These are phyloP conservation scores for Miniopterus natalensis DNA, from an alignment of 2,113 vertebrate genomes.

Conservation along the genomic window DNA sequence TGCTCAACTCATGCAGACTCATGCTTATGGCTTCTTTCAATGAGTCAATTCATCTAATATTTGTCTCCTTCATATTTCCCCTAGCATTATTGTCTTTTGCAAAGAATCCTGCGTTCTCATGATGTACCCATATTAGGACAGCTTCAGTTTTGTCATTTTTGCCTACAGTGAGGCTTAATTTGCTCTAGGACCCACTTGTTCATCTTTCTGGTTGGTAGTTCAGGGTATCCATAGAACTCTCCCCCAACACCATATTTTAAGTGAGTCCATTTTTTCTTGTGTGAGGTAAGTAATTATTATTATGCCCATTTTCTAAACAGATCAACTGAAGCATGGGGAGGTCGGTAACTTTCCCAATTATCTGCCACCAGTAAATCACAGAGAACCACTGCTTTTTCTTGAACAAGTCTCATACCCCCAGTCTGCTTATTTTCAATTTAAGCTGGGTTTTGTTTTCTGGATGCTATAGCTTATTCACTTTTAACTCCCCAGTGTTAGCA, in stretches of 20 bases:
- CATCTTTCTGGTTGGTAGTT: not conserved
- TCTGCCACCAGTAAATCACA: not conserved
- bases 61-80: not conserved
- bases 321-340: not conserved
- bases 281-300: not conserved
- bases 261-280: not conserved
- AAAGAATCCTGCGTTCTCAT: not conserved
- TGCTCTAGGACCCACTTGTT: not conserved
- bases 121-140: not conserved
- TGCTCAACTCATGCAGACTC: not conserved
- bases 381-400: not conserved
- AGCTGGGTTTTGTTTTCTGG: conserved; percentile 5
- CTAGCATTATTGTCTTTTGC: not conserved
- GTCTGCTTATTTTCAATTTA: conserved; percentile 21
- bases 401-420: not conserved
- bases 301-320: not conserved
- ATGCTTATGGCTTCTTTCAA: not conserved
- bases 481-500: not conserved
- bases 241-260: not conserved
- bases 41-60: not conserved
- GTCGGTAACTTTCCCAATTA: not conserved
- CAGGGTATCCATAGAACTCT: not conserved
- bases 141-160: not conserved
- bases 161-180: not conserved
- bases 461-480: not conserved